A percentile compares a stretch with the other conserved stretches of the same genome.
Conservation (phyloP, 2,113 vertebrate genomes). For the Pelvicachromis taeniatus region DNA sequence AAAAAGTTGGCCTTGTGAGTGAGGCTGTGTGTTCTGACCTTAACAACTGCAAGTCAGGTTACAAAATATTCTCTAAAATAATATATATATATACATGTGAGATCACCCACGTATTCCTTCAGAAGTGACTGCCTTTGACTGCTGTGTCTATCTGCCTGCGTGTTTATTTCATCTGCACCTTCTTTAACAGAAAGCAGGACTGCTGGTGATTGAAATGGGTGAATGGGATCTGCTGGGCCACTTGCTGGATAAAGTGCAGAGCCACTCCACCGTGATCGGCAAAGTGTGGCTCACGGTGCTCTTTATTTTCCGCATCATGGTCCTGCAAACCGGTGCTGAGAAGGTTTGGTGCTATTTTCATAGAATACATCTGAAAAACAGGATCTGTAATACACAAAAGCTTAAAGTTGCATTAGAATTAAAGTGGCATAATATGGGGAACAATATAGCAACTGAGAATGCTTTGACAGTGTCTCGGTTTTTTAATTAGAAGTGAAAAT, state of each 20-base stretch:
- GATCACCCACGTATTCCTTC: not conserved
- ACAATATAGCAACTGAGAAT: not conserved
- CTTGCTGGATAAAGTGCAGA: conserved; percentile 92
- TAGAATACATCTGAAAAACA: not conserved
- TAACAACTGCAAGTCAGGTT: not conserved
- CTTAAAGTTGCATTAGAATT: not conserved
- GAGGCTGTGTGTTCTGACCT: not conserved
- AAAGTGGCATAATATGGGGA: not conserved
- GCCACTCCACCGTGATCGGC: conserved; percentile 92
- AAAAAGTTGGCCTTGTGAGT: conserved; percentile 17
- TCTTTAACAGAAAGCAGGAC: not conserved
- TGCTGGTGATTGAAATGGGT: conserved; percentile 78
- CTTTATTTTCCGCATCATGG: conserved; percentile 94
- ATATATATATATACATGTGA: not conserved
- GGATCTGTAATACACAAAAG: not conserved
- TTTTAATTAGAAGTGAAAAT: not conserved
- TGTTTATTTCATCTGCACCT: not conserved
- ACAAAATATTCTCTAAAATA: not conserved
- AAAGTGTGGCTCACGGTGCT: conserved; percentile 97
- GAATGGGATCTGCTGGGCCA: conserved; percentile 94
- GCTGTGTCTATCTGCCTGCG: not conserved
- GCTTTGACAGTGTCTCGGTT: not conserved
- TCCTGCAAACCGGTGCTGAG: conserved; percentile 85
- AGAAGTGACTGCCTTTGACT: not conserved
- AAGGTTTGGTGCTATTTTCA: conserved; percentile 52